These are phyloP conservation scores for Myotis vivesi DNA, from an alignment of 2,797 vertebrate species.

Conservation along the genomic window DNA sequence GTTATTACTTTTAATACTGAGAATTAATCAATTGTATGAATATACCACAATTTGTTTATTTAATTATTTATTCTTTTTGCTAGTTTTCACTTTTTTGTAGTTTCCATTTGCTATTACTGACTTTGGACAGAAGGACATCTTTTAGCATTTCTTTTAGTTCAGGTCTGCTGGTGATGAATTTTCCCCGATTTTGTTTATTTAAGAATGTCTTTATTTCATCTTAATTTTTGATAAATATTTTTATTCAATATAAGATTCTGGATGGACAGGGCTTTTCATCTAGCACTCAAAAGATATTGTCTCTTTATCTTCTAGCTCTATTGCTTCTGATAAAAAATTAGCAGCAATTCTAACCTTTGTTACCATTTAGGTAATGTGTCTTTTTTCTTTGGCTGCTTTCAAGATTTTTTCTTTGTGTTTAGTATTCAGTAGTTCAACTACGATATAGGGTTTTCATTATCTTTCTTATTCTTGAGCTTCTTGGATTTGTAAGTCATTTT, in stretches of 20 bases:
- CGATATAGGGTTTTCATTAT: neutral
- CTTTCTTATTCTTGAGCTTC: neutral
- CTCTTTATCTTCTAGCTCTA: neutral
- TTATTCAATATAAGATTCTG: neutral
- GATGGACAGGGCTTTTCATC: neutral
- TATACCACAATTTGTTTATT: neutral
- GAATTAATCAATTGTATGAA: neutral
- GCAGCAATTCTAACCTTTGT: neutral
- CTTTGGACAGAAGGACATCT: neutral
- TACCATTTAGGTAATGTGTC: neutral
- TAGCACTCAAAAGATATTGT: neutral
- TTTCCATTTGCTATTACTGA: neutral
- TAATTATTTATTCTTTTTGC: neutral
- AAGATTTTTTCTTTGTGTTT: neutral
- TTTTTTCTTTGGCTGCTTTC: neutral
- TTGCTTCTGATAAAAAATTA: constrained; percentile 2
- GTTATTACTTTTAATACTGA: neutral
- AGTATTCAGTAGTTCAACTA: neutral
- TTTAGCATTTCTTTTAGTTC: neutral
- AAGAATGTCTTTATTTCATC: neutral
- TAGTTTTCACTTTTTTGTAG: neutral
- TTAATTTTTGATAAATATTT: neutral
- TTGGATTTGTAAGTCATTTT: neutral
- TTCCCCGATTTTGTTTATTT: constrained; percentile 18
- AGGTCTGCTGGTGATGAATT: neutral